Conservation (phyloP, 2,797 vertebrate genomes). For the Eulemur mongoz region DNA sequence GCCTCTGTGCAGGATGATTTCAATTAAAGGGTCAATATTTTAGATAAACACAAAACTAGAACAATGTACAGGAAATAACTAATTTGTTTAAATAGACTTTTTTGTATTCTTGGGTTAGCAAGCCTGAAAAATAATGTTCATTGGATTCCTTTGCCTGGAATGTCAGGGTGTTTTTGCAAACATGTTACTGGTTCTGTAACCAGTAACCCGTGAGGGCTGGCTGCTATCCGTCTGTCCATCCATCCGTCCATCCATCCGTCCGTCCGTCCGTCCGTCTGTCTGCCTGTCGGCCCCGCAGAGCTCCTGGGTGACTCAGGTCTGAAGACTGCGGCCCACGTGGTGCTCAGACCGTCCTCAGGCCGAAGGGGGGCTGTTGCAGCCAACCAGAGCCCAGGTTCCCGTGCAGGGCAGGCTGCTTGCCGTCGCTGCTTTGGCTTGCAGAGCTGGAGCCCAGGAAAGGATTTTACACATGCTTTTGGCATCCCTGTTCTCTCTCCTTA, state of each 20-base stretch:
- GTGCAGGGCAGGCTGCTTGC: neutral
- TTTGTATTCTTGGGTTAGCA: neutral
- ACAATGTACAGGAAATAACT: neutral
- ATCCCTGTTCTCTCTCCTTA: neutral
- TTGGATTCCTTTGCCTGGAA: neutral
- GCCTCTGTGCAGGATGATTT: neutral
- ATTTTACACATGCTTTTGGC: neutral
- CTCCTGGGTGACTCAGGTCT: neutral
- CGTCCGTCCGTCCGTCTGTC: neutral
- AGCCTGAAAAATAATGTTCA: neutral
- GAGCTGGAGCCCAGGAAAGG: neutral
- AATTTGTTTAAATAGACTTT: neutral
- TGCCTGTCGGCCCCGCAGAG: neutral
- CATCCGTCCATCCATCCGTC: neutral
- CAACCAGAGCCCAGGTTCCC: constrained; percentile 13
- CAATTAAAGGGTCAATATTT: neutral
- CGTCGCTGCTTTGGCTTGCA: neutral
- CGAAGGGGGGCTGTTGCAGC: neutral
- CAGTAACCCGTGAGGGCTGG: too few species aligned
- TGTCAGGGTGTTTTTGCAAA: neutral
- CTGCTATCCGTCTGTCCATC: too few species aligned
- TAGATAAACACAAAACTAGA: neutral
- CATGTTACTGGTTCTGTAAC: neutral
- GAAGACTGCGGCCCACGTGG: neutral
- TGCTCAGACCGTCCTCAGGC: neutral